A percentile compares a stretch with the other conserved stretches of the same genome.
Evolutionary conservation across 2,113 vertebrate genomes (phyloP).

Genomic region (Cryptotis parvus): DNA sequence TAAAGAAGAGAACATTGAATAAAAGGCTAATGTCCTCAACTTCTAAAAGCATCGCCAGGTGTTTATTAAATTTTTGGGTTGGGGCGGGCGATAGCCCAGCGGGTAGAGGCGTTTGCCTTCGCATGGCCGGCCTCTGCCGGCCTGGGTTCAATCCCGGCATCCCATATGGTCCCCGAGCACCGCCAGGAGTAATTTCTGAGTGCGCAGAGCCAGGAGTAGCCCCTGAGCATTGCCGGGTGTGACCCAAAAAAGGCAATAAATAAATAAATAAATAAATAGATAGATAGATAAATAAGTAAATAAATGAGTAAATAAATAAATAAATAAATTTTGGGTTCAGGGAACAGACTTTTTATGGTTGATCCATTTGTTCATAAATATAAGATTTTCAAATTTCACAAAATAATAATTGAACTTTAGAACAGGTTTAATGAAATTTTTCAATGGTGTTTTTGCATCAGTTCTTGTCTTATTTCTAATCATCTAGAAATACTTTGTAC

Average conservation of each 20-base stretch:
- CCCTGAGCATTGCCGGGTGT: too few relatives aligned
- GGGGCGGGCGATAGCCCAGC: too few relatives aligned
- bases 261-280: too few relatives aligned
- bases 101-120: too few relatives aligned
- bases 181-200: too few relatives aligned
- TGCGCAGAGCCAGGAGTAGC: too few relatives aligned
- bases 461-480: slow-evolving; percentile 1
- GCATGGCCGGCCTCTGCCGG: too few relatives aligned
- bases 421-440: slow-evolving; percentile 45
- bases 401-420: background rate
- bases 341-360: background rate
- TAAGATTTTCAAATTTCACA: background rate
- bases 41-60: slow-evolving; percentile 50
- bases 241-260: too few relatives aligned
- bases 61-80: background rate
- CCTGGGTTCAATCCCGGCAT: too few relatives aligned
- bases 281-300: too few relatives aligned
- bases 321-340: slow-evolving; percentile 7
- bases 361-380: slow-evolving; percentile 26
- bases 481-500: slow-evolving; percentile 30
- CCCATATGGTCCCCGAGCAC: too few relatives aligned
- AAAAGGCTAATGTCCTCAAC: background rate
- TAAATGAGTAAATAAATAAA: too few relatives aligned
- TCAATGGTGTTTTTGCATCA: slow-evolving; percentile 2
- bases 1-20: background rate